Conservation (phyloP, 2,888 invertebrate species). For the Drosophila phalerata region DNA sequence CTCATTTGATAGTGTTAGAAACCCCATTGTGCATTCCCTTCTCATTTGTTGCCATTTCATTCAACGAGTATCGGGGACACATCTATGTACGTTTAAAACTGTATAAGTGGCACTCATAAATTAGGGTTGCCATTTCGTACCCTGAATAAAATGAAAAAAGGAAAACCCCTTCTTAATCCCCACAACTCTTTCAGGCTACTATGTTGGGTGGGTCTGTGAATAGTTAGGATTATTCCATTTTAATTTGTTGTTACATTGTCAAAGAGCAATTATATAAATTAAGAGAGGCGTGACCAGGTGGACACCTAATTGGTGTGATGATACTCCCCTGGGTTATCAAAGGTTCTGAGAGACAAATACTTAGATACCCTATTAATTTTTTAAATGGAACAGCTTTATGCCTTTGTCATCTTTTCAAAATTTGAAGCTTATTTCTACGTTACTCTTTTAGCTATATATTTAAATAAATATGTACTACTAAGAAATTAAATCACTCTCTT, state of each 20-base stretch:
- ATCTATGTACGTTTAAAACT: constrained; percentile 23
- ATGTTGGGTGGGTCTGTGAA: no score
- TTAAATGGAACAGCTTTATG: not conserved
- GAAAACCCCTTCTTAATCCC: constrained; percentile 12
- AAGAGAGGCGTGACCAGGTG: constrained; percentile 38
- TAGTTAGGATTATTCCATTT: constrained; percentile 17
- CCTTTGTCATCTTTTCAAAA: no score
- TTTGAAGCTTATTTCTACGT: no score
- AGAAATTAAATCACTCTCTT: no score
- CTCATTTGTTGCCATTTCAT: constrained; percentile 32
- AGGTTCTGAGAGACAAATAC: not conserved
- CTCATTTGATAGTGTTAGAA: not conserved
- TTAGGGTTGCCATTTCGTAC: constrained; percentile 37
- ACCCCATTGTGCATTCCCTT: constrained; percentile 12
- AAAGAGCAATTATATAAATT: constrained; percentile 67
- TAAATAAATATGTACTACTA: no score
- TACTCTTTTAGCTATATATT: no score
- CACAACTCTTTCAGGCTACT: not conserved
- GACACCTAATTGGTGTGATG: constrained; percentile 4
- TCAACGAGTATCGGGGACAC: constrained; percentile 1
- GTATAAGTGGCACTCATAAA: constrained; percentile 39
- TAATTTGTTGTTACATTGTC: constrained; percentile 36
- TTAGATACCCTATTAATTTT: not conserved
- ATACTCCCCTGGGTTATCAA: not conserved
- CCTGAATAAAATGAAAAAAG: not conserved